Base-by-base conservation (phyloP, 1,140 invertebrate genomes). In the Stegodyphus mimosarum region DNA sequence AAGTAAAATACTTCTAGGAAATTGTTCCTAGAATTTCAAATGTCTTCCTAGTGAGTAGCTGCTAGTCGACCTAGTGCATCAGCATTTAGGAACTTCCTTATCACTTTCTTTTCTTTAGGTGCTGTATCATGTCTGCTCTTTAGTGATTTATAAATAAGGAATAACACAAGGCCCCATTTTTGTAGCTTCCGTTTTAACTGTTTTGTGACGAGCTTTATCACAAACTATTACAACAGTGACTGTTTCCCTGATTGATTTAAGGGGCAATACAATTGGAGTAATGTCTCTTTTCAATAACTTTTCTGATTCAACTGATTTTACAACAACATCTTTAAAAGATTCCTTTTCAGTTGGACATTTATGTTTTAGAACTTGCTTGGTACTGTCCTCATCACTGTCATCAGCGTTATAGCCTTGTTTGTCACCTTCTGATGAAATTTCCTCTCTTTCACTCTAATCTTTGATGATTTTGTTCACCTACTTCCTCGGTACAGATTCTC, bases 371-470 rank as follows among this genome's bases (percentile, higher is more conserved):
- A 60, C 9, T 67, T 15, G 7, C n/a, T 67, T 18, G 2, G 17
- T 2, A 7, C 15, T 67, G 9, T 67, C 1, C 17, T 81, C 74
- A 15, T 85, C 73, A 3, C 85, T n/a, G 51, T 77, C 79, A 11
- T 87, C 76, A 48, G 75, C 86, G 33, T 33, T 3, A 11, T 51
- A 48, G 18, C 88, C 86, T 60, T 88, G 1, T 92, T 93, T 91
- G 33, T 90, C 89, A 13, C 89, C 89, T n/a, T 90, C 88, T 64
- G 75, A 66, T 60, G 88, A 85, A 7, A 88, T 80, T 17, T 87
- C 86, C 70, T 88, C 75, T 71, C 87, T 64, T 84, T 93, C 92
- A 88, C 94, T 92, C 87, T 93, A 92, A 83, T 93, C 93, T 92
- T 93, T 93, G 90, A 92, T 91, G 77, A 91, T 91, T 4, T 92